These are phyloP conservation scores for Altica lythri DNA, from an alignment of 2,888 invertebrate genomes.

Conservation along the genomic window DNA sequence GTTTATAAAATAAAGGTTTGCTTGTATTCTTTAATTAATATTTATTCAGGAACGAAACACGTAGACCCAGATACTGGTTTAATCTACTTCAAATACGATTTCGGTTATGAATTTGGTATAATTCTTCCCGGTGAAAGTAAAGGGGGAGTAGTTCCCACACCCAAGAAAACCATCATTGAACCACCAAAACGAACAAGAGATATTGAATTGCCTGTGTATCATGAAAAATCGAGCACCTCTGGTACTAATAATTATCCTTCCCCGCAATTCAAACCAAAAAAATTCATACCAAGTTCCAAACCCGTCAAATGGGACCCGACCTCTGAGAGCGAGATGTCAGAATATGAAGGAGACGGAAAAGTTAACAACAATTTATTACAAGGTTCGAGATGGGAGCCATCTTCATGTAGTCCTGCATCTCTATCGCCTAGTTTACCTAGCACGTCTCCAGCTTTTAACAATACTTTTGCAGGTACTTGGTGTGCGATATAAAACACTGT, in stretches of 20 bases:
- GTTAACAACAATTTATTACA: conserved; percentile 51
- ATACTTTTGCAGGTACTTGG: conserved; percentile 50
- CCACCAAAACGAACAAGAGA: conserved; percentile 63
- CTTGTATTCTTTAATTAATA: conserved; percentile 6
- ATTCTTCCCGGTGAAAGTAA: conserved; percentile 70
- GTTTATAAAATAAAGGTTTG: neutral
- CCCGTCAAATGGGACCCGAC: conserved; percentile 66
- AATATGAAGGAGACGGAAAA: conserved; percentile 59
- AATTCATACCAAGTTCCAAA: conserved; percentile 54
- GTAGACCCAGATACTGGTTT: conserved; percentile 76
- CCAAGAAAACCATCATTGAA: conserved; percentile 58
- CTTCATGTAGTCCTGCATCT: conserved; percentile 63
- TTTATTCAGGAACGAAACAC: conserved; percentile 67
- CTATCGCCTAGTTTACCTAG: conserved; percentile 65
- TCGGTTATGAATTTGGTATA: conserved; percentile 78
- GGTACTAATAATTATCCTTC: conserved; percentile 37
- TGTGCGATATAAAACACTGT: conserved; percentile 34
- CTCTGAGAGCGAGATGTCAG: conserved; percentile 67
- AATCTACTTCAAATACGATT: conserved; percentile 82
- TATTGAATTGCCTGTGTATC: conserved; percentile 70
- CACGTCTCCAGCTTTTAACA: conserved; percentile 61
- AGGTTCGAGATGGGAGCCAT: conserved; percentile 56
- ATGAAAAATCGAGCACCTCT: conserved; percentile 60
- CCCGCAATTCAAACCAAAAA: conserved; percentile 56
- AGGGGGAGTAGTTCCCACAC: conserved; percentile 53